Evolutionary conservation across 2,113 vertebrate genomes (phyloP), one percentile per base, ranked within the genome.

Genomic region (Petroica traversi): DNA sequence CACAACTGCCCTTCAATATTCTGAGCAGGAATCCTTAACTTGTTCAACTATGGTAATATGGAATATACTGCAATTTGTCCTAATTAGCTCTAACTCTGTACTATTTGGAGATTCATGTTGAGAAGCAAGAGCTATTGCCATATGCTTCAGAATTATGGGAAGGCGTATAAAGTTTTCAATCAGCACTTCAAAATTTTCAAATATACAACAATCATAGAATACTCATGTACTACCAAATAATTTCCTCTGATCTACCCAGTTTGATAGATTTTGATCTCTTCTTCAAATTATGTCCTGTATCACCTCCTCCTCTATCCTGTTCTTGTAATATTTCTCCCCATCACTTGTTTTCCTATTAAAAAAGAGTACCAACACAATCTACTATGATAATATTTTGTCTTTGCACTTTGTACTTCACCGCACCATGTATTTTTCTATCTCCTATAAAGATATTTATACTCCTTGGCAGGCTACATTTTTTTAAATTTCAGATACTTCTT

Each of bases 151-250:
- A 19, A 34, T 54, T 71, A 80, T 36, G 22, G 36, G 51, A 73
- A 87, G 11, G 28, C 69, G 14, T 36, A 76, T 40, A 59, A 76
- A 72, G n/a, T 68, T 96, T 89, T 76, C 79, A 81, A 58, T 78
- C 41, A 88, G 61, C 25, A 40, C n/a, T 93, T 93, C 55, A 92
- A 95, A 83, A 92, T 85, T 96, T 94, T 88, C 72, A 90, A 78
- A 76, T 78, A 28, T 31, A 38, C 36, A 9, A 40, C 36, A 91
- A 69, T 74, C 29, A 8, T 16, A 87, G 67, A 87, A 83, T 33
- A 58, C 38, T 79, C 26, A 19, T 96, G 87, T 87, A 79, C 41
- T 91, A 24, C 26, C 26, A 63, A 74, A 16, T 68, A 1, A 0
- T 54, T 83, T 64, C 77, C 26, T 78, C 40, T 89, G 13, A 61